Base-by-base conservation (phyloP, 1,140 invertebrate species). In the Hylaeus anthracinus region DNA sequence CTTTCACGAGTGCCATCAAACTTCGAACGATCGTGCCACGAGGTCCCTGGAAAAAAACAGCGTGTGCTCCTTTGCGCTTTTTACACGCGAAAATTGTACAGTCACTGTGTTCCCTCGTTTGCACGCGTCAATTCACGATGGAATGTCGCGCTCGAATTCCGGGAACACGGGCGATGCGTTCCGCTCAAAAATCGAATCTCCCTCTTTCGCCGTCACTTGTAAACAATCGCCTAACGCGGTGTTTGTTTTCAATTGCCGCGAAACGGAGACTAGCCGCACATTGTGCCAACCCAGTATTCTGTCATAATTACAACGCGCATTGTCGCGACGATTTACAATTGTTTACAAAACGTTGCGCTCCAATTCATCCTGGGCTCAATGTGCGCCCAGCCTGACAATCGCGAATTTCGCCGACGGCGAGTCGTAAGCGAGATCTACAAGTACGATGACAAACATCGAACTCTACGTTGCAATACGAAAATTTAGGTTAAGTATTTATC, bases 141-240 rank as follows among this genome's bases (percentile, higher is more conserved):
- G 75, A 82, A 87, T 75, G 79, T 70, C 85, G 78, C 66, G 75
- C 39, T 73, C 66, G 85, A 84, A 83, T 86, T 86, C 85, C 67
- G 66, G 45, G 75, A 72, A 86, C 82, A 70, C 65, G 53, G n/a
- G 8, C 56, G 45, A 9, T 63, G 61, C 45, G 37, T 74, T 51
- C 14, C 61, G 45, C 10, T 67, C n/a, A 81, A 77, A 77, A 81
- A 77, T 77, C 73, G 73, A 70, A 81, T 81, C 72, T 77, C 45
- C 48, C 55, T 70, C 66, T 56, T 81, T 56, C n/a, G 4, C 2
- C 41, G 39, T 66, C 12, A 48, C 15, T 41, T 58, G 72, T 80
- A 80, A 80, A 75, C 72, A 80, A 64, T 64, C 63, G 41, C 4
- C 6, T 5, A n/a, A 41, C 61, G n/a, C 10, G 26, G 10, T 6